A percentile compares a stretch with the other conserved stretches of the same genome.
phyloP scores from a whole-genome alignment of 2,113 vertebrate genomes.

The Peromyscus polionotus region DNA sequence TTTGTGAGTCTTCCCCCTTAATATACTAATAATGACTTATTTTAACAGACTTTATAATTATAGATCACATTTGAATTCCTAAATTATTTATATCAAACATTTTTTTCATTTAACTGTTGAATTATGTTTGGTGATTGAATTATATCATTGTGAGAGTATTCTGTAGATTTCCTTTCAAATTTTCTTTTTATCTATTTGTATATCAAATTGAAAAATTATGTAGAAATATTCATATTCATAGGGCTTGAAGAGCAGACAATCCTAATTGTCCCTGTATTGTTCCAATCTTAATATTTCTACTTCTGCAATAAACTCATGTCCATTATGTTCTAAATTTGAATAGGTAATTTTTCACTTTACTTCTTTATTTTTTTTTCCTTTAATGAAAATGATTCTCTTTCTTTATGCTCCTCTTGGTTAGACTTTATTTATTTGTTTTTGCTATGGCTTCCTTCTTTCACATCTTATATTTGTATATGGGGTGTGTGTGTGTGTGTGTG shows the following conservation, averaged over 20 bases:
- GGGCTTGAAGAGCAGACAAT: background rate
- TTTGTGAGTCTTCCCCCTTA: background rate
- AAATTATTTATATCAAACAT: conserved; percentile 15
- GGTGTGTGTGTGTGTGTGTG: background rate
- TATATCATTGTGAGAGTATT: background rate
- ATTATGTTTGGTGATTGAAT: background rate
- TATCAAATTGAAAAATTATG: conserved; percentile 8
- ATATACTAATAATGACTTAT: background rate
- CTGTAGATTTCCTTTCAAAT: background rate
- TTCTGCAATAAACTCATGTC: background rate
- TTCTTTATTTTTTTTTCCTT: background rate
- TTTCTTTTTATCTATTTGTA: background rate
- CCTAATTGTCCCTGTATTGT: background rate
- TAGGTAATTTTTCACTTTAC: background rate
- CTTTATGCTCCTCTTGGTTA: background rate
- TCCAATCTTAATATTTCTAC: background rate
- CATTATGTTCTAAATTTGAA: background rate
- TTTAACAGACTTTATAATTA: conserved; percentile 2
- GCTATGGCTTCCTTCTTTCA: background rate
- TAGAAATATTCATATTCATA: background rate
- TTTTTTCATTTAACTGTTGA: conserved; percentile 18
- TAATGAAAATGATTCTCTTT: background rate
- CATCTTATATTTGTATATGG: background rate
- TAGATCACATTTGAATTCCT: background rate
- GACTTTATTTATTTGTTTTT: background rate